Conservation (phyloP, 2,797 vertebrate species). For the Myotis daubentonii region DNA sequence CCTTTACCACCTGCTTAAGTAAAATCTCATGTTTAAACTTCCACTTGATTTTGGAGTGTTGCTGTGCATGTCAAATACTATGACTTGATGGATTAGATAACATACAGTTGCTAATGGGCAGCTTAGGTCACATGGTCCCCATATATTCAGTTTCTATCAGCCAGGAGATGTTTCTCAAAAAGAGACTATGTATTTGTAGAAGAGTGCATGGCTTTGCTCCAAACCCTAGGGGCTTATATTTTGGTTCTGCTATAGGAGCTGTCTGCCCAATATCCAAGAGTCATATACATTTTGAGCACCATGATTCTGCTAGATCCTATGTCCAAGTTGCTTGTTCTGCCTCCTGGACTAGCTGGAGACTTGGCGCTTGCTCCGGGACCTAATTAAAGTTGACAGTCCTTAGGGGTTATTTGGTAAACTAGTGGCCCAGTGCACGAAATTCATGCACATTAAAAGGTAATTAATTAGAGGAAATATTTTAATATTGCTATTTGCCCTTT, state of each 20-base stretch:
- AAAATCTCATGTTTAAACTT: background rate
- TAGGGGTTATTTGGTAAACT: background rate
- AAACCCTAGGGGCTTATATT: background rate
- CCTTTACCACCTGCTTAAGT: background rate
- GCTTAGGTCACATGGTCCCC: background rate
- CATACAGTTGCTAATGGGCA: background rate
- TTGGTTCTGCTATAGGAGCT: background rate
- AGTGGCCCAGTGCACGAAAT: too few species aligned
- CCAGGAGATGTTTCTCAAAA: background rate
- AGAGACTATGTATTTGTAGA: background rate
- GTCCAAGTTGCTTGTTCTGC: background rate
- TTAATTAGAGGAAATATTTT: too few species aligned
- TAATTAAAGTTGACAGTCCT: background rate
- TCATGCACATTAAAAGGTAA: too few species aligned
- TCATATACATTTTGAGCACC: background rate
- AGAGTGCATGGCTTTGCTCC: background rate
- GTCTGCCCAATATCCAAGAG: background rate
- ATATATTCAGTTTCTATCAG: background rate
- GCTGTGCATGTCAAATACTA: background rate
- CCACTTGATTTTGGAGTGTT: background rate
- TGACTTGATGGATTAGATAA: background rate
- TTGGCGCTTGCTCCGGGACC: background rate
- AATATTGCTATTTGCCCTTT: too few species aligned
- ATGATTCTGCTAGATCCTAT: background rate
- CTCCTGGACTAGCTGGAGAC: background rate